Evolutionary conservation across 2,888 invertebrate genomes (phyloP).

Genomic region (Lepidochitona cinerea): DNA sequence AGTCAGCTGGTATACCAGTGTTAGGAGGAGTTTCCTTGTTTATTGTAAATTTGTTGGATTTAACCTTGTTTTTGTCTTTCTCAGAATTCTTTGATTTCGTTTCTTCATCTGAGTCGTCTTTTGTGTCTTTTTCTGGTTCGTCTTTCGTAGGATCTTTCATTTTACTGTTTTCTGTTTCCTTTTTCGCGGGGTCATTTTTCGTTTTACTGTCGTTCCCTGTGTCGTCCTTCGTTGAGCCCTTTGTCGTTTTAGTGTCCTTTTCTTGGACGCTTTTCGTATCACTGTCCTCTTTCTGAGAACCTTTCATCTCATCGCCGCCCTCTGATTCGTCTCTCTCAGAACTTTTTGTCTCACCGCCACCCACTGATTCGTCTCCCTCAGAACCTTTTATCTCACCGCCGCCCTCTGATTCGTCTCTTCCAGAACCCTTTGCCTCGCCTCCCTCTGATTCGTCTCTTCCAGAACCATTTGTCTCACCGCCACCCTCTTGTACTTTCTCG

Average conservation of each 20-base stretch:
- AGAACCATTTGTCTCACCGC: neutral
- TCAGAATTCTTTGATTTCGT: too few relatives aligned
- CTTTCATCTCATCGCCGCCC: neutral
- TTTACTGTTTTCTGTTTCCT: too few relatives aligned
- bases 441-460: too few relatives aligned
- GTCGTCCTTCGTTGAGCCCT: neutral
- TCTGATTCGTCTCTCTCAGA: neutral
- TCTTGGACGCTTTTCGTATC: constrained; percentile 3
- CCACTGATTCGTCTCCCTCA: too few relatives aligned
- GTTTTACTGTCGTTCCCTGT: neutral
- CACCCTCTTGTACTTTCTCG: too few relatives aligned
- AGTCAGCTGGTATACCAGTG: too few relatives aligned
- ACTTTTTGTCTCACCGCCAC: neutral
- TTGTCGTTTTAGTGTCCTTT: constrained; percentile 12
- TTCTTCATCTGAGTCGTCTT: too few relatives aligned
- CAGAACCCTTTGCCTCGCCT: neutral
- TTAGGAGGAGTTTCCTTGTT: too few relatives aligned
- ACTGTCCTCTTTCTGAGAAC: neutral
- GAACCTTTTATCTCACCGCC: neutral
- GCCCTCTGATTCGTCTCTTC: neutral
- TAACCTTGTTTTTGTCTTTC: too few relatives aligned
- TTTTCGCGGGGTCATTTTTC: neutral
- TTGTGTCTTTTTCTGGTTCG: neutral
- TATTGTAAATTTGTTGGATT: too few relatives aligned
- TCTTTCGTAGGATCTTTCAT: neutral